Evolutionary conservation across 2,888 invertebrate genomes (phyloP), one percentile per base, ranked within the genome.

Genomic region (Conchocele bisecta): DNA sequence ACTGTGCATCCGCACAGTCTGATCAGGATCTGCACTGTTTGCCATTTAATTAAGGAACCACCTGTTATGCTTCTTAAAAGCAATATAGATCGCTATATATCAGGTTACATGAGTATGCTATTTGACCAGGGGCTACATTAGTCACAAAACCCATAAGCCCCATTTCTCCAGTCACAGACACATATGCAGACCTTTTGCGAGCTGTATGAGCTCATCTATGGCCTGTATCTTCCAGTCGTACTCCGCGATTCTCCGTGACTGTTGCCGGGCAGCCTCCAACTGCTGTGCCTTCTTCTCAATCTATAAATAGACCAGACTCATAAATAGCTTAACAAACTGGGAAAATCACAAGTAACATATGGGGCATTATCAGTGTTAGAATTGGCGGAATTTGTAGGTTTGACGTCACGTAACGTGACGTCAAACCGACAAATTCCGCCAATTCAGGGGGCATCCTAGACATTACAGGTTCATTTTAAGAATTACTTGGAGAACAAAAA

Each of bases 171-270:
- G 15, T 5, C n/a, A 22, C 15, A 7, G 22, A 41, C 28, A 48
- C 48, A 20, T 3, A 42, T 24, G n/a, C 15, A 9, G 54, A 86
- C 86, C 86, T 75, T 68, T 83, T 6, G 84, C 86, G 50, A 66
- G 53, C 20, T 58, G 22, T 17, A 80, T 68, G 9, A 85, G 58
- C 7, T 83, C 79, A 56, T 83, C 79, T 39, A 85, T 70, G 13
- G 74, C 76, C 31, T 70, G 29, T 24, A 83, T 53, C 67, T 81
- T 84, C 82, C 82, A 80, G 41, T 75, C 60, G 53, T 81, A 81
- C 31, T 80, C 79, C 13, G 69, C 67, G 57, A 75, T 65, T 35
- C 69, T 72, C 7, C 56, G 42, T 15, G 50, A 51, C 26, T 69
- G 66, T n/a, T 74, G 59, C 15, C 57, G 50, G 44, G 76, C 33